Base-by-base conservation (phyloP, 2,113 vertebrate genomes). In the Hydrolagus affinis region DNA sequence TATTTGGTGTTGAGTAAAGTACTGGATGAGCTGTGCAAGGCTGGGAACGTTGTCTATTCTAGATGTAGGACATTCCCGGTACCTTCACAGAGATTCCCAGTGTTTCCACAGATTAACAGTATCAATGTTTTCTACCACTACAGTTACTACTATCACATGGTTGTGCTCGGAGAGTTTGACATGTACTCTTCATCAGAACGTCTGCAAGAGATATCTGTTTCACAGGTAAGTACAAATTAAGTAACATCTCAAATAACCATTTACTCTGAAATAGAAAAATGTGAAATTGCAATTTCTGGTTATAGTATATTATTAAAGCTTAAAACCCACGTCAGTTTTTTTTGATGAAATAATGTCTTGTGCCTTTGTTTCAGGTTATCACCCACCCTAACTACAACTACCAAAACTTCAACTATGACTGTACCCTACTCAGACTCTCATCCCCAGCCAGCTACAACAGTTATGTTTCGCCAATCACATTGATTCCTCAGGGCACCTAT, bases 391-490 rank as follows among this genome's bases (percentile, higher is more conserved):
- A 23, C 91, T 98, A 95, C 94, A 91, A 97, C 86, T 0, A 91
- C 80, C 85, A 86, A 68, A 96, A 85, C 88, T 85, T 96, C 85
- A 95, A 95, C 91, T 95, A 96, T 0, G 95, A 97, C 75, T 85
- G 97, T 89, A 93, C 93, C 0, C 93, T 97, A 85, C 89, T 97
- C 88, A 95, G 89, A 90, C 93, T 97, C 25, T 89, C 94, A 71
- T 88, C 94, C 0, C 95, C 94, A 0, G 95, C 90, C 28, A 91
- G 89, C 88, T 86, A 95, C 86, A 93, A 89, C 0, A 0, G 86
- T 73, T 85, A 28, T 0, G 89, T 96, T 73, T 92, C 95, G 74
- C 93, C 95, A 0, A 88, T 97, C 77, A 95, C 95, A 88, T 89
- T 96, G 91, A 87, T 92, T 73, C 85, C 92, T 0, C 86, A 93